Conservation (phyloP, 2,113 vertebrate species). For the Sarotherodon lohbergeri region DNA sequence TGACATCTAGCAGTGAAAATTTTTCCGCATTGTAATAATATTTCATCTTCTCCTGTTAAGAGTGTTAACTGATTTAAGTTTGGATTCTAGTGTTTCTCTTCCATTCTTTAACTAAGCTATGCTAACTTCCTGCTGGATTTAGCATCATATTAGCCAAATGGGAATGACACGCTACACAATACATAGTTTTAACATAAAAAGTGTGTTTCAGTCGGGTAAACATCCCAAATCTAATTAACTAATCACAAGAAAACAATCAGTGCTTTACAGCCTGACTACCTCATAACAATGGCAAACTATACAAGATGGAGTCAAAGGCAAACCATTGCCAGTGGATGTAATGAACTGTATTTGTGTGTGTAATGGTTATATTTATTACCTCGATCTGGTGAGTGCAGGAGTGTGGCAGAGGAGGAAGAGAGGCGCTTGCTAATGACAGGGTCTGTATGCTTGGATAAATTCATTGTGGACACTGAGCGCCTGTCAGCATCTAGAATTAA, state of each 20-base stretch:
- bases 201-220: not conserved
- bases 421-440: slow-evolving; percentile 97
- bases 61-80: not conserved
- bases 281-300: not conserved
- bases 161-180: accelerated
- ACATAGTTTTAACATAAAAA: not conserved
- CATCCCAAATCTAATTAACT: not conserved
- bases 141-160: not conserved
- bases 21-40: not conserved
- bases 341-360: not conserved
- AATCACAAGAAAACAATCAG: not conserved
- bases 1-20: accelerated
- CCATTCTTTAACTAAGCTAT: not conserved
- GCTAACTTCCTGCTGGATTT: not conserved
- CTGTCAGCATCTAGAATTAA: slow-evolving; percentile 85
- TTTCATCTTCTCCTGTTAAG: not conserved
- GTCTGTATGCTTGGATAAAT: slow-evolving; percentile 95
- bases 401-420: slow-evolving; percentile 94
- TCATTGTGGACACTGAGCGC: slow-evolving; percentile 95
- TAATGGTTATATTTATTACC: slow-evolving; percentile 68
- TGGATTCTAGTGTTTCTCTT: not conserved
- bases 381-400: slow-evolving; percentile 96
- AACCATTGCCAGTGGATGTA: not conserved
- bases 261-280: not conserved
- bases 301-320: not conserved